Evolutionary conservation across 23 tunicate genomes (phyloP), one percentile per base, ranked within the genome.

Genomic region (Diplosoma virens): DNA sequence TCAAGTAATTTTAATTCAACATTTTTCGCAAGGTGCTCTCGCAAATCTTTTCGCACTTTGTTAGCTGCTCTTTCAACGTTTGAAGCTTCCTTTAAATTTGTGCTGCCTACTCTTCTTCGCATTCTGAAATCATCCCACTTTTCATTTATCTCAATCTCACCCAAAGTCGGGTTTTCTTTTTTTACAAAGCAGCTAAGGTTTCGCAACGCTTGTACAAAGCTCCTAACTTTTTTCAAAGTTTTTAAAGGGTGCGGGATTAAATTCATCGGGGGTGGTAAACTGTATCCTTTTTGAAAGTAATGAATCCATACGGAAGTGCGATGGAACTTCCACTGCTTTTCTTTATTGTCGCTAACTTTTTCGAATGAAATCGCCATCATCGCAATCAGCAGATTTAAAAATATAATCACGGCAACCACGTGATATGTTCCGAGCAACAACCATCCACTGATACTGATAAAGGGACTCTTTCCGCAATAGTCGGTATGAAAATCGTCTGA

Each of bases 321-420:
- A 32, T 81, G 87, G 55, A 92, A 92, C 61, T 92, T 92, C 97
- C 97, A 92, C 41, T 84, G 87, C 21, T n/a, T 71, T 4, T 85
- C 87, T 63, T 67, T 81, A 34, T 82, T 81, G n/a, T 29, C 66
- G 16, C 87, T 85, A n/a, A 86, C 85, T 7, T 58, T 75, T 1
- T 92, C 97, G 45, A 73, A 92, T 24, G 87, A 66, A 27, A 58
- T 76, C 27, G 93, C 41, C 97, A 92, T 92, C 97, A 92, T 92
- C 5, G 97, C 97, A 47, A 92, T 92, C 37, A 92, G 60, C 97
- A 92, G 85, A 80, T 92, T 92, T 20, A 92, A 35, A 64, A 92
- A 50, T 9, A 92, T 88, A 37, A 92, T 92, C 36, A 85, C 72
- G 24, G 92, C 97, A 7, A 77, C 55, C 36, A 92, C 84, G 77